Evolutionary conservation across 1,140 invertebrate genomes (phyloP), one percentile per base, ranked within the genome.

Genomic region (Thrips palmi): DNA sequence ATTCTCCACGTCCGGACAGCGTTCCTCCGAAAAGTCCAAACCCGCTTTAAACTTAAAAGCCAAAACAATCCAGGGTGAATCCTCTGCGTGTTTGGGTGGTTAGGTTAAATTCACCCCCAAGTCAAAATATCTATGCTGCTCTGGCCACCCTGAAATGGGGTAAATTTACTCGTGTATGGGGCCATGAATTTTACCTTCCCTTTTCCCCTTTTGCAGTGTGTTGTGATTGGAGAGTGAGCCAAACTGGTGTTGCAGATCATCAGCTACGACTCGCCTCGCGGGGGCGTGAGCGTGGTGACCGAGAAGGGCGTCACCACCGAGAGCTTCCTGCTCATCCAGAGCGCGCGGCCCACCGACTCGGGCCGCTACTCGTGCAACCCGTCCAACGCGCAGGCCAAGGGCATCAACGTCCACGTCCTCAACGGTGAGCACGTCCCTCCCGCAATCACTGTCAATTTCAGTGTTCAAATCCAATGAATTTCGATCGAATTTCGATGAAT

Each of bases 401-500:
- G 78, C 54, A 78, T 88, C 47, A 79, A 73, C 35, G 82, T 88
- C 41, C 82, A 88, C 57, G 83, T 88, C 48, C 67, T 88, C 47
- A 87, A 87, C 68, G 84, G 84, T 87, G 70, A 80, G 74, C 68
- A 53, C n/a, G 5, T 15, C 20, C 24, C 8, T 12, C n/a, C 5
- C 5, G 30, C 6, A 6, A 32, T 32, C 30, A 4, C 21, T 12
- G 22, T 22, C 5, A 5, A 20, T 24, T 35, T 6, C 11, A 8
- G 6, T 35, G 10, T 35, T 15, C n/a, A n/a, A n/a, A n/a, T n/a
- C 15, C 22, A 35, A 35, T 35, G 17, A 17, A 20, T 35, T 35
- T 20, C 8, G 6, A 11, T 35, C 10, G 15, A 35, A 6, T 35
- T 8, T 20, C 7, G 22, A 35, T 11, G 17, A n/a, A 21, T 19